phyloP scores from a whole-genome alignment of 2,113 vertebrate species.

The Suricata suricatta region DNA sequence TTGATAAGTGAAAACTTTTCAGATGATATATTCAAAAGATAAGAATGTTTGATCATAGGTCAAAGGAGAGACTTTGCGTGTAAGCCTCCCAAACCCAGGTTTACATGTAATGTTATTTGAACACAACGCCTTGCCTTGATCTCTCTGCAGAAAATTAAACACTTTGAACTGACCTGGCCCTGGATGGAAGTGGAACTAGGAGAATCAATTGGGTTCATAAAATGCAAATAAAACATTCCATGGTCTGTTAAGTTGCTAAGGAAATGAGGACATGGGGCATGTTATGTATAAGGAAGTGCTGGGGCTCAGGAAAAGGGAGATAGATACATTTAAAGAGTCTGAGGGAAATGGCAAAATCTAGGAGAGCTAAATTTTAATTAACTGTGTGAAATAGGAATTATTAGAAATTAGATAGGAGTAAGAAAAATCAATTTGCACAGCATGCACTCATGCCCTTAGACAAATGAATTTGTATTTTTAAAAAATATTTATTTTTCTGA shows the following conservation, averaged over 20 bases:
- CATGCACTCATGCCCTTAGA: neutral
- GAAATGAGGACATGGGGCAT: neutral
- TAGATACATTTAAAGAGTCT: neutral
- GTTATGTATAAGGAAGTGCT: neutral
- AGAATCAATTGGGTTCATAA: neutral
- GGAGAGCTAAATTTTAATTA: neutral
- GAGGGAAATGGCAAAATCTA: neutral
- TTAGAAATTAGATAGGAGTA: conserved; percentile 1
- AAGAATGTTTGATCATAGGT: neutral
- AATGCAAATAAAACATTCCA: neutral
- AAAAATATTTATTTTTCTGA: neutral
- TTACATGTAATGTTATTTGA: neutral
- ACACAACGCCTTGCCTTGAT: neutral
- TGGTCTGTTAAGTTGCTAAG: neutral
- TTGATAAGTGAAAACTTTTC: neutral
- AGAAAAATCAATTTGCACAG: neutral
- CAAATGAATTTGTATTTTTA: neutral
- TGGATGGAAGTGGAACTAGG: neutral
- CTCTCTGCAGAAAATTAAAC: conserved; percentile 9
- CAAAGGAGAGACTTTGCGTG: conserved; percentile 18
- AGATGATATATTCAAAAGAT: conserved; percentile 20
- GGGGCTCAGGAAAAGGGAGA: neutral
- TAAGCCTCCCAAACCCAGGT: neutral
- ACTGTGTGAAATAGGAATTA: neutral
- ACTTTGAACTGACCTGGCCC: neutral